Percentiles rank a stretch among this genome's conserved stretches.
phyloP scores from a whole-genome alignment of 2,797 vertebrate species.

The Karalla daura region DNA sequence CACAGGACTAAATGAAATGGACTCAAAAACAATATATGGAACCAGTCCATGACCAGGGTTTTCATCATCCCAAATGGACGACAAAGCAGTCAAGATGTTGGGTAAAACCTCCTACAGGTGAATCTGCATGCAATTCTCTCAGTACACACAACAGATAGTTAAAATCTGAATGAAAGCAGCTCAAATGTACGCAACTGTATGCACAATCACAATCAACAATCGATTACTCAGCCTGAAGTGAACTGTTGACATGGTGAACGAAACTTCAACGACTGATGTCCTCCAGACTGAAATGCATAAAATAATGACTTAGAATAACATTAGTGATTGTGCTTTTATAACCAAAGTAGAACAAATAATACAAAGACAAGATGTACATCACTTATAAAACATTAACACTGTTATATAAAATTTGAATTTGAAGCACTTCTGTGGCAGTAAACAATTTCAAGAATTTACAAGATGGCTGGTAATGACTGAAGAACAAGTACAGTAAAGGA shows the following conservation, averaged over 20 bases:
- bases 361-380: conserved; percentile 82
- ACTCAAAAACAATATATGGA: conserved; percentile 66
- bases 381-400: conserved; percentile 90
- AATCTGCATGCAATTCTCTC: conserved; percentile 77
- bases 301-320: conserved; percentile 92
- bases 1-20: conserved; percentile 52
- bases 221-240: conserved; percentile 52
- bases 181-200: conserved; percentile 68
- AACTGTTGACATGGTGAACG: conserved; percentile 63
- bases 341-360: conserved; percentile 89
- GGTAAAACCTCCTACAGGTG: conserved; percentile 57
- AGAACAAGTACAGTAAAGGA: conserved; percentile 76
- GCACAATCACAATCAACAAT: conserved; percentile 74
- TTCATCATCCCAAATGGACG: conserved; percentile 45
- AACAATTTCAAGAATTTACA: conserved; percentile 91
- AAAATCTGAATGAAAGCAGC: conserved; percentile 76
- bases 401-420: conserved; percentile 89
- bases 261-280: conserved; percentile 49
- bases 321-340: conserved; percentile 99
- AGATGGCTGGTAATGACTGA: conserved; percentile 86
- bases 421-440: conserved; percentile 93
- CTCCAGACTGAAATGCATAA: conserved; percentile 87
- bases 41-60: conserved; percentile 59
- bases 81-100: conserved; percentile 58
- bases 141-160: conserved; percentile 74